Evolutionary conservation across 1,140 invertebrate species (phyloP).

Genomic region (Pararge aegeria): DNA sequence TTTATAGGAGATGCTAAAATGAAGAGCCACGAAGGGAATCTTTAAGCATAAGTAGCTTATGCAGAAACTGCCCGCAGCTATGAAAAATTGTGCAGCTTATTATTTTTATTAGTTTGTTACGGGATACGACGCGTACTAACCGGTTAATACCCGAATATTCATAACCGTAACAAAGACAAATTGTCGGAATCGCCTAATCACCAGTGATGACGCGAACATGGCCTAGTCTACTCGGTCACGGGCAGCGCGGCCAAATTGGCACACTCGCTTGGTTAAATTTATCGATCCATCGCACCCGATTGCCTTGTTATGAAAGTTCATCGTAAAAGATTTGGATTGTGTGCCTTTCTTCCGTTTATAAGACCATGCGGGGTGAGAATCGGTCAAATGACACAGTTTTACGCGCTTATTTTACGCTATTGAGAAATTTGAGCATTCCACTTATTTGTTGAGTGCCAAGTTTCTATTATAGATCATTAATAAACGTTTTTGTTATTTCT

Average conservation of each 20-base stretch:
- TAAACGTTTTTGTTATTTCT: no score
- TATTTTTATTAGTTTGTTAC: no score
- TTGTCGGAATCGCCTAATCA: slow-evolving; percentile 9
- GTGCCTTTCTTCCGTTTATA: background rate
- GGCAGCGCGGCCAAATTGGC: slow-evolving; percentile 59
- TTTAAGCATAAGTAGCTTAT: no score
- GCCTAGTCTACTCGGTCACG: slow-evolving; percentile 46
- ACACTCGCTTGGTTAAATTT: slow-evolving; percentile 56
- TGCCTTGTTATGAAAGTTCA: slow-evolving; percentile 38
- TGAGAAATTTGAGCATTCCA: no score
- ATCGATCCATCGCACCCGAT: slow-evolving; percentile 54
- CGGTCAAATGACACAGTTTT: background rate
- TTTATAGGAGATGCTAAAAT: no score
- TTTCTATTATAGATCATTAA: no score
- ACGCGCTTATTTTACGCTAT: background rate
- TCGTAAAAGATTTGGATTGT: slow-evolving; percentile 13
- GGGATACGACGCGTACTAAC: background rate
- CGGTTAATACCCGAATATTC: no score
- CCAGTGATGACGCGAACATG: slow-evolving; percentile 22
- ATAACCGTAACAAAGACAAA: slow-evolving; percentile 8
- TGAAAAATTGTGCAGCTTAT: no score
- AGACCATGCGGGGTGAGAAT: background rate
- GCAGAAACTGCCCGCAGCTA: no score
- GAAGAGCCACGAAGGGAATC: no score
- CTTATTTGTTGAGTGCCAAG: no score